Evolutionary conservation across 2,888 invertebrate species (phyloP), one percentile per base, ranked within the genome.

Genomic region (Rosalia funebris): DNA sequence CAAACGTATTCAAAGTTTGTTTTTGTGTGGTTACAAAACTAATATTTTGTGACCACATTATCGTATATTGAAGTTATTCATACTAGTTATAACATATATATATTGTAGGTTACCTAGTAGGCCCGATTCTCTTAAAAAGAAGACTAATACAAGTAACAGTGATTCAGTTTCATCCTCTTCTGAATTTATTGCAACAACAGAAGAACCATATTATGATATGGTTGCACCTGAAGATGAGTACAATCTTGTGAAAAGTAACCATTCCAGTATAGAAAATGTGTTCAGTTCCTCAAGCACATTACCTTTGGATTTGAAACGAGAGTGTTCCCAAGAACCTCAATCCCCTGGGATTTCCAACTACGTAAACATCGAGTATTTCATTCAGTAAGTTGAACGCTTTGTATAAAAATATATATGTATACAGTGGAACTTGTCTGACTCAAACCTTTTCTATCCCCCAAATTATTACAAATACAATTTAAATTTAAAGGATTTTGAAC

Each of bases 331-430:
- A 68, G 89, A 89, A 66, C 91, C 91, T 16, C 91, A 92, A 81
- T 91, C 91, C 31, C 92, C 92, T 53, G 89, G 91, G 73, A 89
- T 90, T 68, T 91, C 93, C 65, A 94, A 95, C 83, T 95, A 95
- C 82, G 94, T 94, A 81, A 95, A 95, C 82, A 94, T 95, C 83
- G 94, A 95, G 82, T 95, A 93, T 81, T 95, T 95, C 75, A 88
- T 95, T 81, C 89, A 91, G 91, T 92, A 80, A 84, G 89, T 84
- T 59, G 3, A 9, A 31, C 3, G n/a, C n/a, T n/a, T n/a, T n/a
- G n/a, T n/a, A n/a, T n/a, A n/a, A n/a, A n/a, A n/a, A n/a, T n/a
- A n/a, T n/a, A n/a, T n/a, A n/a, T n/a, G n/a, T n/a, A n/a, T n/a
- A n/a, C n/a, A n/a, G n/a, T n/a, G n/a, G n/a, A n/a, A n/a, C n/a